Conservation (phyloP, 2,113 vertebrate genomes). For the Ailurus styani region DNA sequence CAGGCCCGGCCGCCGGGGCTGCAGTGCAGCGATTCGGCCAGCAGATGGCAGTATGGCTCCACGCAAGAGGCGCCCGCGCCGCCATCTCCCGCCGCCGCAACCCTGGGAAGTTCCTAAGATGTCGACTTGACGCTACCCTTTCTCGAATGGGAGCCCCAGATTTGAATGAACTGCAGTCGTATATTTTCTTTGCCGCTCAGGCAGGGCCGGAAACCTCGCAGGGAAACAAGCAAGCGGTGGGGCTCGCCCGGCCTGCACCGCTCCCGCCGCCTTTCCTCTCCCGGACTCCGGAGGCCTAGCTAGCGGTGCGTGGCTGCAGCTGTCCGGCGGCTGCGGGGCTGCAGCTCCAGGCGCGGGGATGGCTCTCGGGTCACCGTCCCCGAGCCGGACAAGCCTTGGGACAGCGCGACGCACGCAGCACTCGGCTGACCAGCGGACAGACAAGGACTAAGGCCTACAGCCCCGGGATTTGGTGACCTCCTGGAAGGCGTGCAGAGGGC, state of each 20-base stretch:
- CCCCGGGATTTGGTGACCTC: neutral
- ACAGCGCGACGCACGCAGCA: neutral
- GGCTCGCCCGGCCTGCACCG: neutral
- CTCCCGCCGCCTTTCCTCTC: neutral
- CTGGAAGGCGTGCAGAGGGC: neutral
- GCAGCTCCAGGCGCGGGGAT: neutral
- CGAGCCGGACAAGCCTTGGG: neutral
- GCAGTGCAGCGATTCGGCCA: neutral
- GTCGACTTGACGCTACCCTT: slow-evolving; percentile 81
- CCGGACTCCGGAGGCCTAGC: neutral
- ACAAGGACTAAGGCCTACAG: neutral
- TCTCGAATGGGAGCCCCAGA: neutral
- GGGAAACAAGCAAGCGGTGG: neutral
- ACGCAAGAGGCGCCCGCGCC: slow-evolving; percentile 59
- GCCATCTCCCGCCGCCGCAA: slow-evolving; percentile 74
- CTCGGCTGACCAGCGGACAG: neutral
- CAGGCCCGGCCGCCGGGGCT: neutral
- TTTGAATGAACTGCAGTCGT: neutral
- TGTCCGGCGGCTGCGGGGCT: neutral
- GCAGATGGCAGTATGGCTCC: slow-evolving; percentile 90
- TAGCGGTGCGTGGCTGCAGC: neutral
- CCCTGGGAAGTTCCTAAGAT: slow-evolving; percentile 80
- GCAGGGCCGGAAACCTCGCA: neutral
- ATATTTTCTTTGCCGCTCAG: neutral
- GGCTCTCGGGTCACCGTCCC: neutral